Conservation (phyloP, 2,113 vertebrate species). For the Indri indri region DNA sequence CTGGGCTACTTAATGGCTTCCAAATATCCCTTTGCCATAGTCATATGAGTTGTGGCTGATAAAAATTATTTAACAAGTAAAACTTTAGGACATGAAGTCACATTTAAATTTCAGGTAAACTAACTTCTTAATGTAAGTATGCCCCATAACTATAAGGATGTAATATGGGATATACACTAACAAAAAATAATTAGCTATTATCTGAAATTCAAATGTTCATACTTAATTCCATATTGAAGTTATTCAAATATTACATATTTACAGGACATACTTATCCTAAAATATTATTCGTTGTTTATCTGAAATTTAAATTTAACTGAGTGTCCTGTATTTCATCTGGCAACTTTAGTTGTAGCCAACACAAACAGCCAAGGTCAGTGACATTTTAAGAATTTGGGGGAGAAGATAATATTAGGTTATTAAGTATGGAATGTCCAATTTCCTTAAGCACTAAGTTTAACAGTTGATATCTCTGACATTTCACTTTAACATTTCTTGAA, state of each 20-base stretch:
- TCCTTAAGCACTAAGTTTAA: no score
- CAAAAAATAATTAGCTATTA: neutral
- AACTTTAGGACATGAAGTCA: neutral
- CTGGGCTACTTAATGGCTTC: neutral
- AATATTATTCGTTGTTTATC: neutral
- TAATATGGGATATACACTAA: neutral
- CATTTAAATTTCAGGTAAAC: neutral
- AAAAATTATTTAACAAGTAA: constrained; percentile 11
- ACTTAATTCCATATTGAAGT: neutral
- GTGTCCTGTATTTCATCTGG: neutral
- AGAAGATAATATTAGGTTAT: neutral
- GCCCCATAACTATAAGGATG: neutral
- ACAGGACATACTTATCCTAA: neutral
- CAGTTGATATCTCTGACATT: no score
- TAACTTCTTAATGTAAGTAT: neutral
- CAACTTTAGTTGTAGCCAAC: neutral
- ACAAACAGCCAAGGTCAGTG: neutral
- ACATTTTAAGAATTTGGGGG: neutral
- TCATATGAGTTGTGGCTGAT: neutral
- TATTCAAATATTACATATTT: neutral
- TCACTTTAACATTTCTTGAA: no score
- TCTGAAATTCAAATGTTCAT: neutral
- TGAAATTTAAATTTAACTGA: constrained; percentile 35
- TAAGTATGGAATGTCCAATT: no score
- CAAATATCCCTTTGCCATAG: neutral